A percentile compares a stretch with the other conserved stretches of the same genome.
Evolutionary conservation across 1,140 invertebrate genomes (phyloP).

Genomic region (Cepaea nemoralis): DNA sequence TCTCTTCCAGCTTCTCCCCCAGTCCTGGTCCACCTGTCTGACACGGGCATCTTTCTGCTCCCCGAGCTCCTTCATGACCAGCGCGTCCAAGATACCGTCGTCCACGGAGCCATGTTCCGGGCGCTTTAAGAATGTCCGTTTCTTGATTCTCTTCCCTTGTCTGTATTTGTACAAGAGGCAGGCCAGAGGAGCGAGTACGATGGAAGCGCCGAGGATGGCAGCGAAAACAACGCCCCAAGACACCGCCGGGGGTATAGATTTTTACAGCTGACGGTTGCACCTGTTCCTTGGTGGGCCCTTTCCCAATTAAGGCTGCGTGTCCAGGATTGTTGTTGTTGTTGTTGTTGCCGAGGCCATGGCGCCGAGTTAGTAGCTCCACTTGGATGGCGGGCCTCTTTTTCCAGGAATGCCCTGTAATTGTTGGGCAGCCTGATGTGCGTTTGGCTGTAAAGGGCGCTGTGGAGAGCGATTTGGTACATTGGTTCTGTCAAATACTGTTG

Average conservation of each 20-base stretch:
- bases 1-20: background rate
- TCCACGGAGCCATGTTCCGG: constrained; percentile 43
- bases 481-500: background rate
- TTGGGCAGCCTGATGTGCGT: background rate
- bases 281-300: background rate
- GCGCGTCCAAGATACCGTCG: constrained; percentile 59
- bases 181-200: constrained; percentile 61
- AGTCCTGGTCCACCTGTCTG: background rate
- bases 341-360: background rate
- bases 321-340: background rate
- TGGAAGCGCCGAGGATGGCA: constrained; percentile 51
- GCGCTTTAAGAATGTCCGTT: constrained; percentile 42
- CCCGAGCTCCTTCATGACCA: constrained; percentile 61
- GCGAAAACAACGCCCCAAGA: constrained; percentile 60
- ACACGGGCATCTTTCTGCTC: background rate
- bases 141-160: constrained; percentile 47
- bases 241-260: constrained; percentile 34
- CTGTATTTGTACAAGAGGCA: constrained; percentile 61
- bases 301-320: background rate
- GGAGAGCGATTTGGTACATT: background rate
- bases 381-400: constrained; percentile 41
- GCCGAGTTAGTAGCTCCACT: background rate
- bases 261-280: background rate
- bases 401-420: background rate
- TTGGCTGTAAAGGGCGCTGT: background rate